Evolutionary conservation across 2,888 invertebrate genomes (phyloP).

Genomic region (Octodonta nipae): DNA sequence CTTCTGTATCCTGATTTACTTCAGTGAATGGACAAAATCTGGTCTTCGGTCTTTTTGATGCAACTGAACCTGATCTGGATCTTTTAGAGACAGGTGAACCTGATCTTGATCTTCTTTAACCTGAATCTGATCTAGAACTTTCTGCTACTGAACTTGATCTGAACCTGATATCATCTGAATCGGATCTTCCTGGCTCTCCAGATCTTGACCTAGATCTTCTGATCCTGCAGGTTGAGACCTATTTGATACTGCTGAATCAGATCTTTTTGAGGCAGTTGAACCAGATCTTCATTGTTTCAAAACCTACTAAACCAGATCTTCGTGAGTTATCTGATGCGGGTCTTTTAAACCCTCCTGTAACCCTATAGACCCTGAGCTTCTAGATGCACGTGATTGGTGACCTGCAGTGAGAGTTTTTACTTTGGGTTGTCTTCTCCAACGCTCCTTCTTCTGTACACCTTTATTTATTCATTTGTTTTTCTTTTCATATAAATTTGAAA

Average conservation of each 20-base stretch:
- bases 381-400: no score
- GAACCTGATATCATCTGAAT: conserved; percentile 15
- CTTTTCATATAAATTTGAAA: no score
- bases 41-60: conserved; percentile 13
- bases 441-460: no score
- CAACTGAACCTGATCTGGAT: conserved; percentile 16
- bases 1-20: no score
- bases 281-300: conserved; percentile 12
- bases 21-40: conserved; percentile 8
- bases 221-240: no score
- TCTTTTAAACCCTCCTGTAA: conserved; percentile 14
- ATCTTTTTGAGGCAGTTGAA: conserved; percentile 14
- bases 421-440: no score
- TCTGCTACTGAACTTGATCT: conserved; percentile 13
- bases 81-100: conserved; percentile 28
- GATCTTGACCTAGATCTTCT: conserved; percentile 10
- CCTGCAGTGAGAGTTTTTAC: conserved; percentile 14
- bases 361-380: conserved; percentile 13
- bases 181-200: conserved; percentile 15
- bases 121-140: conserved; percentile 17
- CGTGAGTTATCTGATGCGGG: conserved; percentile 15
- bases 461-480: no score
- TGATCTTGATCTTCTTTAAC: conserved; percentile 24
- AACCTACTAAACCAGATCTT: conserved; percentile 6
- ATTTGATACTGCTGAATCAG: conserved; percentile 16